These are phyloP conservation scores for Heliconius himera DNA, from an alignment of 1,140 invertebrate species.

Conservation along the genomic window DNA sequence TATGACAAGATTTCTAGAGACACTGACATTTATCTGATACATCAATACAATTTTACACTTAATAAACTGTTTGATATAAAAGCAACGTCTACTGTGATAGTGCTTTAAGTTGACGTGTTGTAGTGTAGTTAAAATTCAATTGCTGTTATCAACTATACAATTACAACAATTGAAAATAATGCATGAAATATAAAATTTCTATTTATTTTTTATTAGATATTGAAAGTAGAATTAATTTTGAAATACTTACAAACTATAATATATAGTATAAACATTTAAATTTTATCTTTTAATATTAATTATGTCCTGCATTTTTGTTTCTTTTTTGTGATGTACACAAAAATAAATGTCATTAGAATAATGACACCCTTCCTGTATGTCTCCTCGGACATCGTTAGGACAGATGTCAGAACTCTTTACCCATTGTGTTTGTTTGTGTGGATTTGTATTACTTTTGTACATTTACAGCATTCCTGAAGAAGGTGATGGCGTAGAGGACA, in stretches of 20 bases:
- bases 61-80: neutral
- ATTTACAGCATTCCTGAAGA: slow-evolving; percentile 89
- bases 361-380: neutral
- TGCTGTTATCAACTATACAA: neutral
- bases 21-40: neutral
- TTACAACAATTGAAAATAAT: slow-evolving; percentile 6
- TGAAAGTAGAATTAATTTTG: neutral
- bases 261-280: neutral
- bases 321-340: neutral
- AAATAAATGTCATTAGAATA: neutral
- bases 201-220: neutral
- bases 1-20: neutral
- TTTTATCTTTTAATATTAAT: neutral
- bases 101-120: neutral
- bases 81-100: neutral
- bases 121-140: neutral
- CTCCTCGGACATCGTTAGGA: slow-evolving; percentile 35
- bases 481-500: slow-evolving; percentile 85
- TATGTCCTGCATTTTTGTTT: neutral
- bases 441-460: slow-evolving; percentile 70
- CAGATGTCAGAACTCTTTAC: neutral
- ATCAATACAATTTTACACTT: too few species aligned
- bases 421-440: slow-evolving; percentile 54
- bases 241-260: neutral
- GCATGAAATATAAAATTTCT: neutral